These are phyloP conservation scores for Carposina sasakii DNA, from an alignment of 1,140 invertebrate species.

Conservation along the genomic window DNA sequence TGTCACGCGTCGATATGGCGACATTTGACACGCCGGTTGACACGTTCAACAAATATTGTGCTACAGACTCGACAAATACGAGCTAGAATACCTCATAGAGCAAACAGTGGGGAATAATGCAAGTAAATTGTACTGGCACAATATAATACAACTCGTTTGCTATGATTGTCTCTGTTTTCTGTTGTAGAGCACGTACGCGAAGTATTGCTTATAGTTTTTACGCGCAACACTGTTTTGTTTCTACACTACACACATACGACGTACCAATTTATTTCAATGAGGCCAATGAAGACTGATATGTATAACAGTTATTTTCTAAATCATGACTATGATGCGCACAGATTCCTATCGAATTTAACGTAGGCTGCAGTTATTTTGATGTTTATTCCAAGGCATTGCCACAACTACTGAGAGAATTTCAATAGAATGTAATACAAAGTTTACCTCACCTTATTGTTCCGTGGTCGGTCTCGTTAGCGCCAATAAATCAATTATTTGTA, in stretches of 20 bases:
- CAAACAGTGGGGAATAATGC: slow-evolving; percentile 44
- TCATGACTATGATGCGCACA: too few species aligned
- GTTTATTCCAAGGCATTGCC: too few species aligned
- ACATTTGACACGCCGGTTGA: slow-evolving; percentile 51
- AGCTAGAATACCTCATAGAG: slow-evolving; percentile 32
- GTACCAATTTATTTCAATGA: too few species aligned
- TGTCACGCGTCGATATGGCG: slow-evolving; percentile 61
- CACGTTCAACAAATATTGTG: slow-evolving; percentile 70
- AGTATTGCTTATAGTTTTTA: slow-evolving; percentile 29
- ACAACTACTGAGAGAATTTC: too few species aligned
- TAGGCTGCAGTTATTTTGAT: too few species aligned
- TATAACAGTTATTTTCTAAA: too few species aligned
- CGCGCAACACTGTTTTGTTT: background rate
- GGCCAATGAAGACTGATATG: too few species aligned
- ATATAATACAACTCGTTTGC: slow-evolving; percentile 56
- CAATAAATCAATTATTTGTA: slow-evolving; percentile 63
- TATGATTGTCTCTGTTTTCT: slow-evolving; percentile 39
- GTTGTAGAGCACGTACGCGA: slow-evolving; percentile 43
- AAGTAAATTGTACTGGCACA: slow-evolving; percentile 45
- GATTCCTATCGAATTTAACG: background rate
- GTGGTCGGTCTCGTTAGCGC: slow-evolving; percentile 20
- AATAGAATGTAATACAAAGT: too few species aligned
- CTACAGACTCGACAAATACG: slow-evolving; percentile 62
- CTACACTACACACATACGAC: slow-evolving; percentile 2
- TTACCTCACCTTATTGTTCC: slow-evolving; percentile 34